Percentiles rank a stretch among this genome's conserved stretches.
phyloP scores from a whole-genome alignment of 2,888 invertebrate genomes.

The Drosophila engyochracea region DNA sequence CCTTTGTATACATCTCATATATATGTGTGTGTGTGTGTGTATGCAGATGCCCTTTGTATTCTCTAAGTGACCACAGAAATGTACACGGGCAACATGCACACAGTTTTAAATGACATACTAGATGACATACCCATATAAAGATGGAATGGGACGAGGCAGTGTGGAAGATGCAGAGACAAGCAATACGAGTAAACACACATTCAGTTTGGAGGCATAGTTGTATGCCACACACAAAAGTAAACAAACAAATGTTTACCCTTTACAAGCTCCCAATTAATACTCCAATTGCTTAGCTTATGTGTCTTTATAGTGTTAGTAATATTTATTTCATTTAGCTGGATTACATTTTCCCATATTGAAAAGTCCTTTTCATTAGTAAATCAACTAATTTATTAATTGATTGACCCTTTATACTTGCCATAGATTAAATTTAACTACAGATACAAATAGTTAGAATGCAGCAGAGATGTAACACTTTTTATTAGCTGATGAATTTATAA shows the following conservation, averaged over 20 bases:
- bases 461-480: neutral
- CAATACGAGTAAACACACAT: conserved; percentile 20
- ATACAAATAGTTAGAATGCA: neutral
- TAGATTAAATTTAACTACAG: neutral
- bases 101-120: conserved; percentile 70
- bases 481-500: neutral
- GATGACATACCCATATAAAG: conserved; percentile 38
- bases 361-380: neutral
- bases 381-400: neutral
- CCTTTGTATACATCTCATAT: conserved; percentile 35
- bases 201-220: conserved; percentile 10
- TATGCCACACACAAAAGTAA: conserved; percentile 22
- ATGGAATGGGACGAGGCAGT: neutral
- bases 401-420: neutral
- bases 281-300: conserved; percentile 47
- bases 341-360: neutral
- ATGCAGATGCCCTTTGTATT: conserved; percentile 54
- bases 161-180: conserved; percentile 1
- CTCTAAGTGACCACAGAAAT: conserved; percentile 79
- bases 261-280: conserved; percentile 59
- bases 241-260: conserved; percentile 52
- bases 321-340: neutral
- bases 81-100: conserved; percentile 74
- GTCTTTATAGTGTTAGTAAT: conserved; percentile 1
- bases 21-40: conserved; percentile 11